Conservation (phyloP, 2,797 vertebrate genomes). For the Bryconaethiops microstoma region DNA sequence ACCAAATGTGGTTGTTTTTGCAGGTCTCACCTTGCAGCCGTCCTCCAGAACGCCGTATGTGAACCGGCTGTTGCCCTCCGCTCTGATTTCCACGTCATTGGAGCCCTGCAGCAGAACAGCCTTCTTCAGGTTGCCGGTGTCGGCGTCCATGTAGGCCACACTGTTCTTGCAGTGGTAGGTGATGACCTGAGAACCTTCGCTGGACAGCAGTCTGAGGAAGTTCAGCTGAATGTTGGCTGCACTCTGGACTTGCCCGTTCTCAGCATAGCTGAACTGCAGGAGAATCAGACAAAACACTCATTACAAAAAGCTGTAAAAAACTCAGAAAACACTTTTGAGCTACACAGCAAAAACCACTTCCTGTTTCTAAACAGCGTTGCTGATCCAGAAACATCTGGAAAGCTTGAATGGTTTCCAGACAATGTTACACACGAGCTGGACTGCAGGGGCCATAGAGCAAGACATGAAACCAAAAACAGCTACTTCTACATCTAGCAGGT, state of each 20-base stretch:
- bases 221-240: slow-evolving; percentile 96
- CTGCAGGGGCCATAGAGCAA: not conserved
- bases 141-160: slow-evolving; percentile 91
- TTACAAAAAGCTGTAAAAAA: slow-evolving; percentile 57
- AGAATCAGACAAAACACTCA: not conserved
- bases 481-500: too few species aligned
- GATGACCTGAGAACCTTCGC: slow-evolving; percentile 91
- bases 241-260: slow-evolving; percentile 83
- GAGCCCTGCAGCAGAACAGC: slow-evolving; percentile 93
- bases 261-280: slow-evolving; percentile 91
- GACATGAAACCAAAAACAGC: not conserved
- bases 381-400: too few species aligned
- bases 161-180: slow-evolving; percentile 99
- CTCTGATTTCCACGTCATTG: slow-evolving; percentile 94
- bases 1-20: too few species aligned
- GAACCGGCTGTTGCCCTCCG: slow-evolving; percentile 97
- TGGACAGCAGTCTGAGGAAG: slow-evolving; percentile 94
- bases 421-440: not conserved
- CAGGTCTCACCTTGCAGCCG: slow-evolving; percentile 85
- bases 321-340: too few species aligned
- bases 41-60: slow-evolving; percentile 93
- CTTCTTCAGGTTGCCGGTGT: slow-evolving; percentile 90
- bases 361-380: too few species aligned
- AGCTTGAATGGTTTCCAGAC: not conserved
- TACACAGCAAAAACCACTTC: too few species aligned